Evolutionary conservation across 2,888 invertebrate genomes (phyloP), one percentile per base, ranked within the genome.

Genomic region (Epinotia ramella): DNA sequence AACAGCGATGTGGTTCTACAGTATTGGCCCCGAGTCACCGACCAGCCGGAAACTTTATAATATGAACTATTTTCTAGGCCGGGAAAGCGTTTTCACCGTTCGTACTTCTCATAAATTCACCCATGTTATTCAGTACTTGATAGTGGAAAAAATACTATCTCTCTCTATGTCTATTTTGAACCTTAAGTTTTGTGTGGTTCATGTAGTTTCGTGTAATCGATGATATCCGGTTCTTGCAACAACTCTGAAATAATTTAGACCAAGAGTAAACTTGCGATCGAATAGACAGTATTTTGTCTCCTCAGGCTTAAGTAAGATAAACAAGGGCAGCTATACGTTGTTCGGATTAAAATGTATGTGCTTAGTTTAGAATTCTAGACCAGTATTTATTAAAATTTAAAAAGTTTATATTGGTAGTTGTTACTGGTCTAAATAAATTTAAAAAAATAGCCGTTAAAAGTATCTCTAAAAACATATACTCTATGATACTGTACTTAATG

Each of bases 341-440:
- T 69, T 69, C 69, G 9, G 3, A 16, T 66, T 16, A 11, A 64
- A 57, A 40, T 66, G 49, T 65, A 69, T 71, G 49, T 53, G 53
- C 20, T 59, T 73, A 67, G 66, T 16, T 73, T 73, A 73, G 66
- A 60, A 40, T 20, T 59, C 0, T 66, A 28, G 64, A 59, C 59
- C 65, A 66, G 46, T 66, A 28, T 57, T 53, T 70, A 64, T 40
- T 49, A 18, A 44, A 56, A 24, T 28, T 63, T 70, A 20, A 40
- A 40, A 64, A 16, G 4, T 49, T 60, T 59, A 60, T 68, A 53
- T 64, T 65, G 49, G 64, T 70, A 53, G 71, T 62, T 65, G 73
- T 73, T 62, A 73, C 40, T 73, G 46, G 33, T 67, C 44, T n/a
- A 59, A 62, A 53, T 53, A 53, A 5, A 75, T 76, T 67, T 66